These are phyloP conservation scores for Apamea crenata DNA, from an alignment of 2,888 invertebrate species.

Conservation along the genomic window DNA sequence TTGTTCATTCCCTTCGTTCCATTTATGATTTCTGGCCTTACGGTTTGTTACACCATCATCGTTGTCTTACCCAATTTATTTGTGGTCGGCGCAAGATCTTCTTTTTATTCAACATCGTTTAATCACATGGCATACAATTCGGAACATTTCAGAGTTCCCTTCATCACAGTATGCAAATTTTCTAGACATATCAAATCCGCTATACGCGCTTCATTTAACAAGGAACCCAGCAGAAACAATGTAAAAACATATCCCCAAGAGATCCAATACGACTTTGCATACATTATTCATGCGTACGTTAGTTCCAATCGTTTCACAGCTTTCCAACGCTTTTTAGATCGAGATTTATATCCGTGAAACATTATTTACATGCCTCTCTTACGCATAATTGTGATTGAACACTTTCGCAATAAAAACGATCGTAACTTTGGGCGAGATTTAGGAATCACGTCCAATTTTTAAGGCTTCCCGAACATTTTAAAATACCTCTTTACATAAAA, in stretches of 20 bases:
- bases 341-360: slow-evolving; percentile 63
- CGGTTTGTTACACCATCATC: neutral
- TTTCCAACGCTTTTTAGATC: slow-evolving; percentile 67
- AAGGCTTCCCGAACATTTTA: slow-evolving; percentile 30
- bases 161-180: neutral
- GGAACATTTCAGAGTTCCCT: neutral
- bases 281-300: slow-evolving; percentile 65
- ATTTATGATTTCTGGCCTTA: neutral
- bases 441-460: slow-evolving; percentile 44
- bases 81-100: neutral
- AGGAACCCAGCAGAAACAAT: slow-evolving; percentile 50
- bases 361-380: slow-evolving; percentile 62
- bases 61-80: neutral
- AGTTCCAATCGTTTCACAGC: slow-evolving; percentile 69
- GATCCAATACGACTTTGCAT: slow-evolving; percentile 62
- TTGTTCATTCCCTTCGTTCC: slow-evolving; percentile 32
- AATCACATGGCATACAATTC: neutral
- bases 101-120: neutral
- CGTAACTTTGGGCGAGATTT: slow-evolving; percentile 32
- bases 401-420: slow-evolving; percentile 60
- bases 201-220: slow-evolving; percentile 54
- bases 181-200: slow-evolving; percentile 22
- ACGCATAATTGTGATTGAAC: slow-evolving; percentile 56
- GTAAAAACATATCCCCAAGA: slow-evolving; percentile 57
- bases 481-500: slow-evolving; percentile 34